Conservation (phyloP, 1,140 invertebrate genomes). For the Coelopa frigida region DNA sequence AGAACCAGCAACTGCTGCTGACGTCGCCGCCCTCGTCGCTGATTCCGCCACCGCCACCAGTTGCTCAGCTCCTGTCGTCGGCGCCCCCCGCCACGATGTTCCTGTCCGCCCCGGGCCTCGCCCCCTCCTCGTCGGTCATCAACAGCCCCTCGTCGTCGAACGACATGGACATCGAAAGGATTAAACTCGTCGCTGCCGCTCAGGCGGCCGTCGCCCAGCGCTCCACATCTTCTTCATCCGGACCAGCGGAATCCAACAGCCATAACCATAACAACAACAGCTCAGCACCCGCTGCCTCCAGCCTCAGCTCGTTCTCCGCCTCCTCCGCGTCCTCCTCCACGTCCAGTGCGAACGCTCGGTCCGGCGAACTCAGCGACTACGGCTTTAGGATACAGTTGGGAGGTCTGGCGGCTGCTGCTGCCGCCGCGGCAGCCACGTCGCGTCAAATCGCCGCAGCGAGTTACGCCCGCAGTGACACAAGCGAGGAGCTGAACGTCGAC, state of each 20-base stretch:
- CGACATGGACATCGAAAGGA: slow-evolving; percentile 40
- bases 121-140: not conserved
- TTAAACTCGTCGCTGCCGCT: slow-evolving; percentile 40
- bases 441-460: slow-evolving; percentile 37
- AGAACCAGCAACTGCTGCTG: slow-evolving; percentile 9
- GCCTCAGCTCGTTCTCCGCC: not conserved
- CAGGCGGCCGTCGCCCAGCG: slow-evolving; percentile 24
- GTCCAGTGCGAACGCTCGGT: slow-evolving; percentile 11
- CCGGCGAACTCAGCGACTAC: slow-evolving; percentile 38
- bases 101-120: not conserved
- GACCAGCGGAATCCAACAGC: slow-evolving; percentile 14
- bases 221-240: slow-evolving; percentile 11
- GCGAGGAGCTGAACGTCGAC: slow-evolving; percentile 42
- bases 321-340: slow-evolving; percentile 7
- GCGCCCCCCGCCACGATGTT: slow-evolving; percentile 19
- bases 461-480: slow-evolving; percentile 43
- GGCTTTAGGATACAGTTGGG: slow-evolving; percentile 45
- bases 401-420: slow-evolving; percentile 37
- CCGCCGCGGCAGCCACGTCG: slow-evolving; percentile 38
- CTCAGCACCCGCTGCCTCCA: slow-evolving; percentile 12
- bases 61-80: slow-evolving; percentile 10
- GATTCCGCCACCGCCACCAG: slow-evolving; percentile 1
- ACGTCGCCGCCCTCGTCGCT: slow-evolving; percentile 20
- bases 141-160: slow-evolving; percentile 14
- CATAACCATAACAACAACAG: not conserved